These are phyloP conservation scores for Mormyrus iriodes DNA, from an alignment of 2,113 vertebrate species.

Conservation along the genomic window DNA sequence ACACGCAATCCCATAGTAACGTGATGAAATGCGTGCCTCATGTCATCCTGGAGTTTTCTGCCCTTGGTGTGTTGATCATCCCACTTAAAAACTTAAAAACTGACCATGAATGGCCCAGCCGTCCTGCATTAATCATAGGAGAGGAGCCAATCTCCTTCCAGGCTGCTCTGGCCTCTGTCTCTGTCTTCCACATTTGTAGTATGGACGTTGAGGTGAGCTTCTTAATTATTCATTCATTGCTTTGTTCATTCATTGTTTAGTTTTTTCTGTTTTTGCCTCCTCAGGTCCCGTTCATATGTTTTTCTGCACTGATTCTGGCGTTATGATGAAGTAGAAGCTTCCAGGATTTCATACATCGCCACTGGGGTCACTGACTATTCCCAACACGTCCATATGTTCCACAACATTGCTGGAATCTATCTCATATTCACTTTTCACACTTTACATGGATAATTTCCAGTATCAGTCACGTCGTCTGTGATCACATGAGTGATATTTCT, in stretches of 20 bases:
- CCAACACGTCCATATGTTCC: background rate
- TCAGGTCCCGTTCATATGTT: background rate
- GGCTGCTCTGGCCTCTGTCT: background rate
- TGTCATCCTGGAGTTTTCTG: background rate
- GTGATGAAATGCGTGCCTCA: background rate
- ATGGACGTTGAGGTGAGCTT: conserved; percentile 28
- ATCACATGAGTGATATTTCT: background rate
- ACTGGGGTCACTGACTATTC: background rate
- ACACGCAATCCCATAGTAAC: background rate
- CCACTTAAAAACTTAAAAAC: conserved; percentile 16
- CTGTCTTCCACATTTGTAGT: conserved; percentile 31
- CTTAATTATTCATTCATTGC: conserved; percentile 12
- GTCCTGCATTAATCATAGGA: conserved; percentile 37
- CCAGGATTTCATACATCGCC: background rate
- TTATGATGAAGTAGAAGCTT: background rate
- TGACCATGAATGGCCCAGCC: conserved; percentile 27
- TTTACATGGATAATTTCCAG: background rate
- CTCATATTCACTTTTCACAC: background rate
- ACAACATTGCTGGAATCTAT: background rate
- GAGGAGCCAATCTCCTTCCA: background rate
- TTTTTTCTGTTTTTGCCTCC: background rate
- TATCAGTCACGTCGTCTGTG: background rate
- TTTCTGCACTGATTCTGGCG: conserved; percentile 2
- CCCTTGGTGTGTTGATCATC: conserved; percentile 12
- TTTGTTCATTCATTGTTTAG: background rate